Evolutionary conservation across 2,888 invertebrate genomes (phyloP), one percentile per base, ranked within the genome.

Genomic region (Taenaris catops): DNA sequence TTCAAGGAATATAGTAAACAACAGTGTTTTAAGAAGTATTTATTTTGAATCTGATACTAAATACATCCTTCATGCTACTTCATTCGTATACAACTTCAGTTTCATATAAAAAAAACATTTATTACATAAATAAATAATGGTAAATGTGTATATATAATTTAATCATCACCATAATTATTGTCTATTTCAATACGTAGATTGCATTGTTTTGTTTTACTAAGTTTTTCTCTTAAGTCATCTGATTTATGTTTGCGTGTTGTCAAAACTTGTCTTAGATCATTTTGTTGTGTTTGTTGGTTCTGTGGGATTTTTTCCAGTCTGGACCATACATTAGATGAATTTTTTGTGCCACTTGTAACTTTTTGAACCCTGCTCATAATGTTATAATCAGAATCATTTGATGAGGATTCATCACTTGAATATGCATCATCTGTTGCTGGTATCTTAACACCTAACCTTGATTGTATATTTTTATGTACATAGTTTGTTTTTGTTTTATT

Each of bases 351-450:
- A 55, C 68, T 64, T 21, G 53, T 61, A 5, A 84, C 66, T 63
- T 71, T 83, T 55, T 87, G 80, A 25, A 90, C 89, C 51, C 87
- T 81, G 53, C 90, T 90, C 60, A 86, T 84, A 7, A 88, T 73
- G 53, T 88, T 62, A 38, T 60, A 55, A 41, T 76, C 75, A 20
- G 63, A 58, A 42, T 66, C 58, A 38, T 65, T 67, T 34, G 65
- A 64, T 44, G 63, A 65, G 34, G 60, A 58, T 23, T 63, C 67
- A 48, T 71, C 74, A 58, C 63, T 67, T 28, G 64, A 66, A 34
- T 45, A 42, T 17, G 39, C 38, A 25, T 63, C 57, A 32, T 59
- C 54, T 36, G 46, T 29, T 35, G 55, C 40, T 23, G 46, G 34
- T 36, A 81, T 50, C 57, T 79, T 83, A 17, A 57, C 59, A 28